Evolutionary conservation across 2,888 invertebrate genomes (phyloP).

Genomic region (Ptilodon capucinus): DNA sequence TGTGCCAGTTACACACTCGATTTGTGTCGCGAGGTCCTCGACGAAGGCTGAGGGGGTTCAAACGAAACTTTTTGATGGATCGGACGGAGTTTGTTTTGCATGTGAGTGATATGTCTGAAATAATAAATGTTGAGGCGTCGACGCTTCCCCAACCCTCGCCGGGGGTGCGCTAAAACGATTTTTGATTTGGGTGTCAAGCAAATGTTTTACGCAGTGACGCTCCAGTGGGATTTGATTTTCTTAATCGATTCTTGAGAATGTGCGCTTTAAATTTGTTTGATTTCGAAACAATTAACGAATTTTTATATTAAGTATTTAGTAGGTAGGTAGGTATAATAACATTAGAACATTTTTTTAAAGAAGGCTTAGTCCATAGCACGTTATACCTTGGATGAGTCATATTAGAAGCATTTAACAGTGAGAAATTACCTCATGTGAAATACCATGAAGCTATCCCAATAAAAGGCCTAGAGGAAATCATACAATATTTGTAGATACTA

Average conservation of each 20-base stretch:
- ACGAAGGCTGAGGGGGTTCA: slow-evolving; percentile 43
- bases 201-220: slow-evolving; percentile 80
- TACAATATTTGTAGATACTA: too few species aligned
- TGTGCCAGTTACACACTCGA: slow-evolving; percentile 79
- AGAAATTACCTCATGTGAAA: too few species aligned
- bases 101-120: slow-evolving; percentile 83
- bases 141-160: slow-evolving; percentile 69
- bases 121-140: slow-evolving; percentile 83
- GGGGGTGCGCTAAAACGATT: slow-evolving; percentile 81
- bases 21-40: slow-evolving; percentile 59
- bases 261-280: slow-evolving; percentile 48
- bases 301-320: too few species aligned
- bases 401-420: too few species aligned
- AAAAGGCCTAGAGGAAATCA: too few species aligned
- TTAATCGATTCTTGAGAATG: slow-evolving; percentile 77
- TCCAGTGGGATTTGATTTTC: slow-evolving; percentile 78
- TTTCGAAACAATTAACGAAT: not conserved
- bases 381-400: too few species aligned
- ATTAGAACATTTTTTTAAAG: too few species aligned
- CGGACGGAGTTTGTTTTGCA: slow-evolving; percentile 82
- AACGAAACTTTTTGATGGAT: slow-evolving; percentile 81
- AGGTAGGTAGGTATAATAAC: too few species aligned
- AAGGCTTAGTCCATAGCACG: too few species aligned
- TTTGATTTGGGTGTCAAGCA: slow-evolving; percentile 83
- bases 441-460: too few species aligned